Evolutionary conservation across 2,797 vertebrate species (phyloP).

Genomic region (Periparus ater): DNA sequence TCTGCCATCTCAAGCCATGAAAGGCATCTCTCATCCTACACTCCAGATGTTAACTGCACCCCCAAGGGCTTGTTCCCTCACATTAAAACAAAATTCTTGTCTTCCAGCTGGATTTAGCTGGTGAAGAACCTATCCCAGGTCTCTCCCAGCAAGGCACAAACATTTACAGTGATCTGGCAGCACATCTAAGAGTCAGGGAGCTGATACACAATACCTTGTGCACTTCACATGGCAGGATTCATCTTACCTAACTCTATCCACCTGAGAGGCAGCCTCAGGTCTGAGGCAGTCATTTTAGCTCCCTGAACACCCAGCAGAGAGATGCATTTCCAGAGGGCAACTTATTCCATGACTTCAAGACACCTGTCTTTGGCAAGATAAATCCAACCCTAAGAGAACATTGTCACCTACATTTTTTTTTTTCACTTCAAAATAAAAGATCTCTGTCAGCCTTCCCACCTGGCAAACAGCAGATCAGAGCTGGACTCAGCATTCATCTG

Average conservation of each 20-base stretch:
- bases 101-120: background rate
- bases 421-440: constrained; percentile 14
- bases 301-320: constrained; percentile 6
- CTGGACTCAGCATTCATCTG: background rate
- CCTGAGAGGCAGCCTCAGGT: constrained; percentile 43
- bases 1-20: background rate
- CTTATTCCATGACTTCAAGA: constrained; percentile 51
- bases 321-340: constrained; percentile 50
- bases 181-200: background rate
- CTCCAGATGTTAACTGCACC: background rate
- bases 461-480: background rate
- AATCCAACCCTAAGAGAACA: background rate
- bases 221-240: constrained; percentile 34
- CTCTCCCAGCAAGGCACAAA: background rate
- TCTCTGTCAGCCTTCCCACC: background rate
- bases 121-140: background rate
- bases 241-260: constrained; percentile 59
- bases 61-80: background rate
- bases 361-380: background rate
- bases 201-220: background rate
- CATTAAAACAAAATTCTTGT: background rate
- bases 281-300: constrained; percentile 28
- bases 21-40: background rate
- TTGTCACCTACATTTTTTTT: background rate
- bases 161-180: background rate